phyloP scores from a whole-genome alignment of 2,888 invertebrate genomes.

The Notocelia uddmanniana region DNA sequence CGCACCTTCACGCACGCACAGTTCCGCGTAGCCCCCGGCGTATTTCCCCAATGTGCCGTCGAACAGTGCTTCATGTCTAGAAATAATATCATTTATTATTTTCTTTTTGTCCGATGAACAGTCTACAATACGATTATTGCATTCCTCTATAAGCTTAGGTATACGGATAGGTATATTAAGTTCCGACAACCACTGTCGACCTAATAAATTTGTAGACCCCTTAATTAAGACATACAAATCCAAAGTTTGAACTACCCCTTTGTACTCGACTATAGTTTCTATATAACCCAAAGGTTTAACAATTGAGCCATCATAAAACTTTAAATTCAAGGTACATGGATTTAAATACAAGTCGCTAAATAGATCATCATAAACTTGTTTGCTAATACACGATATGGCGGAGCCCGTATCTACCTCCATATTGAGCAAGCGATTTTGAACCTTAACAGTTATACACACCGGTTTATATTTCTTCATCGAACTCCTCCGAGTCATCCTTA shows the following conservation, averaged over 20 bases:
- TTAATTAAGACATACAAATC: slow-evolving; percentile 4
- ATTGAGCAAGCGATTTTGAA: neutral
- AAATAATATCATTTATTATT: neutral
- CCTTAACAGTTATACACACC: neutral
- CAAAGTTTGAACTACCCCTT: neutral
- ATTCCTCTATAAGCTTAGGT: neutral
- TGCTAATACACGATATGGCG: slow-evolving; percentile 43
- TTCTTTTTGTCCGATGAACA: neutral
- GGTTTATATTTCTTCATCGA: neutral
- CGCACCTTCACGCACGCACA: slow-evolving; percentile 3
- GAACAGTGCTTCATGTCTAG: slow-evolving; percentile 2
- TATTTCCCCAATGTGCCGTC: neutral
- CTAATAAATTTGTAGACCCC: slow-evolving; percentile 3
- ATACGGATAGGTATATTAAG: neutral
- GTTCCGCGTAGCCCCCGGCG: neutral
- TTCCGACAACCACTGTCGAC: slow-evolving; percentile 1
- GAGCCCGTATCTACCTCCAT: too few species aligned
- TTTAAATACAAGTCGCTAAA: neutral
- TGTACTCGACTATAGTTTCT: neutral
- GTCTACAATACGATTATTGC: too few species aligned
- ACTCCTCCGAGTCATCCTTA: neutral
- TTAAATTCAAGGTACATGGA: neutral
- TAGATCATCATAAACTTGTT: slow-evolving; percentile 5
- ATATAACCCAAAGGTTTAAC: slow-evolving; percentile 1
- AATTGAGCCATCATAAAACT: slow-evolving; percentile 10